Evolutionary conservation across 1,140 invertebrate genomes (phyloP), one percentile per base, ranked within the genome.

Genomic region (Saxidomus purpurata): DNA sequence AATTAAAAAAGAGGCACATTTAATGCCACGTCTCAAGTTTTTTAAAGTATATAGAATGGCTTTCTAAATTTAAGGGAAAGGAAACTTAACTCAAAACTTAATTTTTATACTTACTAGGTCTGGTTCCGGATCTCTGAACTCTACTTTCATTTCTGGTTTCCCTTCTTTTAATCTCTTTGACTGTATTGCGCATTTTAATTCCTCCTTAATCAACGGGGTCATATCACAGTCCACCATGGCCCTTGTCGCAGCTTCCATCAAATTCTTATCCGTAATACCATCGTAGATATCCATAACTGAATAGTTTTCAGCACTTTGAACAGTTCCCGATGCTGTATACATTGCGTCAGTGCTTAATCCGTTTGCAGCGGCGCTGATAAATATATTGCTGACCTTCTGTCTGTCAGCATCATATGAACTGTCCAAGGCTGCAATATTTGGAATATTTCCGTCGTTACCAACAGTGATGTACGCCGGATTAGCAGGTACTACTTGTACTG

Each of bases 181-280:
- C 96, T 98, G 98, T 92, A 99, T 97, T 90, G 98, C 98, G 91
- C 98, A 96, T 96, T 98, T 99, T 92, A 99, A 96, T 97, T 98
- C 97, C 95, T 97, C 98, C 96, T 99, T 99, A 95, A 99, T 99
- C 47, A 82, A 43, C 0, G 87, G 87, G 31, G 61, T 81, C 61
- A 89, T 34, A 28, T 43, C 34, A 8, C 74, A 55, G 6, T 59
- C 25, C 3, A 40, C 28, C 25, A 87, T 0, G 8, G 69, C 49
- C 28, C 38, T 28, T 31, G 17, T 61, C 0, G 63, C 84, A 0
- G 55, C 71, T 15, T 76, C 84, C 38, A 22, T 47, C 36, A 85
- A 31, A 8, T 52, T 22, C 13, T 40, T 28, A 28, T 85, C 67
- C 25, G 38, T 49, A 0, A 76, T 79, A 15, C 74, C 43, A 28